Base-by-base conservation (phyloP, 2,888 invertebrate species). In the Rotaria sp. region DNA sequence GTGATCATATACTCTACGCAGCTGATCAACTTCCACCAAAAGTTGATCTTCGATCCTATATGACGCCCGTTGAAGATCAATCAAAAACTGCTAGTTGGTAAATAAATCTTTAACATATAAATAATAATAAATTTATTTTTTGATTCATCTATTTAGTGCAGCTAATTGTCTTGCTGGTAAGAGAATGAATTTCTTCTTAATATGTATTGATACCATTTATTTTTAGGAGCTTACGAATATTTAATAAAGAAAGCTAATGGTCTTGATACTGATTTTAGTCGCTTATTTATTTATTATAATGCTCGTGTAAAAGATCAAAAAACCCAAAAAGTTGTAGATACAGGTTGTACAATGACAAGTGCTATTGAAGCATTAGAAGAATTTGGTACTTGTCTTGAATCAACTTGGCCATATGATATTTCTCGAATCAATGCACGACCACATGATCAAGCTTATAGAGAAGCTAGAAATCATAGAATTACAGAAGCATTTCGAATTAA, bases 281-380 rank as follows among this genome's bases (percentile, higher is more conserved):
- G 80, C n/a, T 80, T 80, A n/a, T 80, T 80, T 45, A 80, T 80
- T 15, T 80, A 80, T 80, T 80, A 80, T 80, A 80, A 80, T 80
- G 80, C 80, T 45, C 80, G 80, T 18, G 45, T 80, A 15, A 41
- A 45, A 45, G 80, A 80, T n/a, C 26, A 80, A 45, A 15, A 2
- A n/a, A 26, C 80, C 4, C 11, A n/a, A 0, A 15, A 26, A 26
- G 45, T 45, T 80, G 8, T 45, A 3, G 80, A 80, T 80, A 45
- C 45, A n/a, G 80, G 80, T 45, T 80, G 80, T n/a, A n/a, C 80
- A 15, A 80, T 80, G 80, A 80, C 80, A 26, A 80, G 45, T 45
- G 80, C 80, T 15, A 80, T 45, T 45, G 80, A 80, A 45, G 80
- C 45, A n/a, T 45, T 80, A 45, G 80, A 80, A 80, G 80, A 80